Evolutionary conservation across 2,113 vertebrate species (phyloP), one percentile per base, ranked within the genome.

Genomic region (Hucho hucho): DNA sequence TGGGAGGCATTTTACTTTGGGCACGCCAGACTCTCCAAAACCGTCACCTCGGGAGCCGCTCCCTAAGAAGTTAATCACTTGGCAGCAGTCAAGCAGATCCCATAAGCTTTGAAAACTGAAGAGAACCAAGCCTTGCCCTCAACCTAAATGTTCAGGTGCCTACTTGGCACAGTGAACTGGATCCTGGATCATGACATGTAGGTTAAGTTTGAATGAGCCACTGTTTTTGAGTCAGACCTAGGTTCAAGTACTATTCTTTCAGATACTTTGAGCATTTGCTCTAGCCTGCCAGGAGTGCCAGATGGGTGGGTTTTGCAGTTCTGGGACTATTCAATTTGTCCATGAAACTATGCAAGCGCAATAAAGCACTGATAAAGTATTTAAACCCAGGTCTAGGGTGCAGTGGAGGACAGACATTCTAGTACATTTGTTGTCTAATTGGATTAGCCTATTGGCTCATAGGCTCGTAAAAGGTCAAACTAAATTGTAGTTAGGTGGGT

Each of bases 141-240:
- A 58, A 32, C 75, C 71, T 74, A 24, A 18, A 66, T 78, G 73
- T 78, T 72, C 77, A 84, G 69, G 79, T 22, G 49, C 77, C 79
- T 79, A 53, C 22, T 56, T 56, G 47, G 47, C 22, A 56, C 20
- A 68, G 66, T 68, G 16, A 68, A 43, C 66, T 22, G 66, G 66
- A 11, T 43, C 9, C 32, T 37, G 32, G 32, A 67, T 67, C 7
- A 68, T 37, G 66, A n/a, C 64, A 65, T 18, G 61, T 32, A 43
- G 28, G 13, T 16, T 18, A 16, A 66, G 16, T 32, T 32, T 68
- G 65, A 18, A 20, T 6, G 29, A 68, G 28, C 20, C 6, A 22
- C 28, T 43, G 65, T 12, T 20, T n/a, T n/a, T 68, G 32, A 11
- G 13, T 68, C 65, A 7, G 18, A 16, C 53, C 9, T 11, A 43